Conservation (phyloP, 2,888 invertebrate species). For the Spilosoma lubricipeda region DNA sequence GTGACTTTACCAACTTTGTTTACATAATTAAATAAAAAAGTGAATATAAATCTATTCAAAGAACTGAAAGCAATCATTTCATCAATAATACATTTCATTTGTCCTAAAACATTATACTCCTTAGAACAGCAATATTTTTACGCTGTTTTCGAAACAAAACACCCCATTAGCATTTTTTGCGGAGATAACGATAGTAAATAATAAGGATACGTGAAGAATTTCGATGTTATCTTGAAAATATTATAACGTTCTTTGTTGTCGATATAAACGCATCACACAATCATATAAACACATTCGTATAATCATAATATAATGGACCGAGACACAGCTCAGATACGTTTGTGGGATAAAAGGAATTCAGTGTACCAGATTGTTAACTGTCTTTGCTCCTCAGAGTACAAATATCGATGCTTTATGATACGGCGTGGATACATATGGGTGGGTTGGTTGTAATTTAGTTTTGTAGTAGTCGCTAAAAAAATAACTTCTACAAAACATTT, state of each 20-base stretch:
- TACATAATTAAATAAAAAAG: not conserved
- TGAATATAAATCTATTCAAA: not conserved
- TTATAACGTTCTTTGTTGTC: constrained; percentile 22
- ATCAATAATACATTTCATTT: not conserved
- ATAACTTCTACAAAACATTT: too few species aligned
- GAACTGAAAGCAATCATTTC: not conserved
- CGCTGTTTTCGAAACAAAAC: constrained; percentile 3
- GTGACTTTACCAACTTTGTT: too few species aligned
- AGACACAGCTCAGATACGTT: not conserved
- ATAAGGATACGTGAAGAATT: constrained; percentile 28
- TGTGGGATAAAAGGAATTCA: constrained; percentile 5
- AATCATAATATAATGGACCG: not conserved
- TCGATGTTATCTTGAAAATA: constrained; percentile 26
- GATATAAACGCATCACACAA: constrained; percentile 23
- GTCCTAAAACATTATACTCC: not conserved
- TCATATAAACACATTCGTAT: constrained; percentile 5
- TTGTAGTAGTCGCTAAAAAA: not conserved
- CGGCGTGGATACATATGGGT: too few species aligned
- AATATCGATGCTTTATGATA: not conserved
- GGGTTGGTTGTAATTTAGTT: not conserved
- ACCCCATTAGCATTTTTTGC: constrained; percentile 38
- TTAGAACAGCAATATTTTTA: not conserved
- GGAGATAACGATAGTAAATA: constrained; percentile 31
- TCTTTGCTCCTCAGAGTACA: not conserved
- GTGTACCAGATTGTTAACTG: constrained; percentile 8